Evolutionary conservation across 2,888 invertebrate species (phyloP), one percentile per base, ranked within the genome.

Genomic region (Lasius fuliginosus): DNA sequence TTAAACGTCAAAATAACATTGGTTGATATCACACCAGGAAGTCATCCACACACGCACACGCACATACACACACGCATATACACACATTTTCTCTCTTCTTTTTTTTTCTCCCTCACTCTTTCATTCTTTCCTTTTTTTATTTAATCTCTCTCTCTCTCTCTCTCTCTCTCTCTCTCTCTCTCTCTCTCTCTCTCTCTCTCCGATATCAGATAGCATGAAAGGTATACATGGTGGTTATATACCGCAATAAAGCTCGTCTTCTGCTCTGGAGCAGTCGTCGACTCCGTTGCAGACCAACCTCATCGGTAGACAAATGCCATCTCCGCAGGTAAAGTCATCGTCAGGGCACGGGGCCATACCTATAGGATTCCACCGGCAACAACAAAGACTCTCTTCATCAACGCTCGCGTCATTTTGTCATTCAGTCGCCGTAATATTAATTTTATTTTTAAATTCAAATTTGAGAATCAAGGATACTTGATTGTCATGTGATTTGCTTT

Each of bases 291-390:
- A 98, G 74, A 97, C 96, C 88, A 96, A 95, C 67, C 96, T 95
- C 88, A 96, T 95, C 65, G 97, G 96, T 91, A 98, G 96, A 94
- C 98, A 98, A 91, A 96, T 96, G 74, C 97, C 97, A 94, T 98
- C 97, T 84, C 95, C 95, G 94, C 98, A 98, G 87, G 96, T 96
- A 95, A 97, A 98, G 92, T 96, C 95, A 92, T 94, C 94, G 85
- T 94, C 88, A 79, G 94, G 94, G 93, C 95, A 96, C 88, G 94
- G 94, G 84, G 95, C 94, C 92, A 93, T 89, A 93, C 93, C 94
- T 94, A 92, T 88, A 90, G 91, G 91, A 86, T 90, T 90, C 87
- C 92, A 89, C 76, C 86, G 87, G 77, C 85, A 85, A 88, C 86
- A 89, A 89, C 76, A 89, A 86, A 89, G 89, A 90, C 92, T 89